Evolutionary conservation across 1,140 invertebrate genomes (phyloP), one percentile per base, ranked within the genome.

Genomic region (Tetramorium parvispinum): DNA sequence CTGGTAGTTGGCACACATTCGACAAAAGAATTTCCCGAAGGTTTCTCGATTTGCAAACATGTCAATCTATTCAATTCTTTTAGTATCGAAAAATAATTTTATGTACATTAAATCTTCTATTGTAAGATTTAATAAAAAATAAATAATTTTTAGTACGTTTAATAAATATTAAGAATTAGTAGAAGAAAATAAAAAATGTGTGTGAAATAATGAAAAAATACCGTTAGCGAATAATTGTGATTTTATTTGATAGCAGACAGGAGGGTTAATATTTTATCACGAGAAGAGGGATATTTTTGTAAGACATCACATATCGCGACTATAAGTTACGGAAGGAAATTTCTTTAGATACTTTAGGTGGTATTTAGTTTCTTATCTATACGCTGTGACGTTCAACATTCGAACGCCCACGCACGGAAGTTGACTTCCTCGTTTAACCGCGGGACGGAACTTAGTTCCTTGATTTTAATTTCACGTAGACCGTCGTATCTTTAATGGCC

Each of bases 391-490:
- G 93, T 93, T 93, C 93, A 92, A 91, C 93, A 89, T 92, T 92
- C 90, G 89, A 92, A 85, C 92, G 79, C 92, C 93, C 91, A 94
- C 93, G 85, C 88, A 92, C 92, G 93, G 93, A 94, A 94, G 93
- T 94, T 91, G 88, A 93, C 93, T 94, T 94, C 93, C 93, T 89
- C 89, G 81, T 91, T 87, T 93, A 93, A 93, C 92, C 93, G 89
- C 92, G 71, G 55, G 88, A 27, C 85, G 75, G 91, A 91, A 87
- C 91, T 93, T 91, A 82, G 75, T 87, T 70, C 70, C 79, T 77
- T 87, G 88, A 87, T 87, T 89, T 87, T 87, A 89, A 90, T 87
- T 90, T 90, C 59, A 85, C 86, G 73, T 81, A 49, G 51, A 85
- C 81, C 51, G 66, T 68, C 76, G 87, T 87, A 75, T 89, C 88